Conservation (phyloP, 2,113 vertebrate species). For the Elgaria multicarinata region DNA sequence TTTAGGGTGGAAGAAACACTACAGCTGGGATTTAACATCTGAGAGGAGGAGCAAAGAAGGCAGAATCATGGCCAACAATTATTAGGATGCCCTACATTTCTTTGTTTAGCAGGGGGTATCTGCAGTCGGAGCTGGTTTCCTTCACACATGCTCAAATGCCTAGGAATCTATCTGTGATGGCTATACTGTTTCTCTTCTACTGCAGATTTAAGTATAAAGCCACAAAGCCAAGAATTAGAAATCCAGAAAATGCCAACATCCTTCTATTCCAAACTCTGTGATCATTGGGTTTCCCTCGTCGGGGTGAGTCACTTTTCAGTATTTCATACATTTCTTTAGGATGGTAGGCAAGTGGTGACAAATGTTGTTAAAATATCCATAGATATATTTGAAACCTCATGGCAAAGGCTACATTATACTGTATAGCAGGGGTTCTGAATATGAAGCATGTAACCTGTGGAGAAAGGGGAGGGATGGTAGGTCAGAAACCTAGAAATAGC, state of each 20-base stretch:
- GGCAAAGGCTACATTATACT: not conserved
- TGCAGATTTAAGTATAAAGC: slow-evolving; percentile 74
- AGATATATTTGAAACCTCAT: not conserved
- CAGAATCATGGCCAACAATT: not conserved
- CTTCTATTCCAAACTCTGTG: slow-evolving; percentile 84
- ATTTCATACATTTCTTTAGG: slow-evolving; percentile 14
- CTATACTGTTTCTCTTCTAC: slow-evolving; percentile 31
- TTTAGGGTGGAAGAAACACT: not conserved
- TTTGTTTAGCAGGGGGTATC: not conserved
- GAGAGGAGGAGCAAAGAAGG: not conserved
- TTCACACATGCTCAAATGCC: not conserved
- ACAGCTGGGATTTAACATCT: not conserved
- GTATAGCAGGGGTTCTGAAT: not conserved
- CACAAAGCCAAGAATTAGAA: slow-evolving; percentile 78
- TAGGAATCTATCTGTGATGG: not conserved
- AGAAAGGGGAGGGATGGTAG: too few species aligned
- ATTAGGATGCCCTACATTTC: not conserved
- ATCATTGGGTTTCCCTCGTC: slow-evolving; percentile 89
- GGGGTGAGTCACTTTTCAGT: slow-evolving; percentile 82
- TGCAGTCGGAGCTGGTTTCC: not conserved
- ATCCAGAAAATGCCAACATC: slow-evolving; percentile 78
- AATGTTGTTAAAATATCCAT: not conserved
- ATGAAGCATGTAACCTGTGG: not conserved
- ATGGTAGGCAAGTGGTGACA: not conserved
- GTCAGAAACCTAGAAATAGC: not conserved